phyloP scores from a whole-genome alignment of 2,797 vertebrate genomes.

The Phoeniculus purpureus region DNA sequence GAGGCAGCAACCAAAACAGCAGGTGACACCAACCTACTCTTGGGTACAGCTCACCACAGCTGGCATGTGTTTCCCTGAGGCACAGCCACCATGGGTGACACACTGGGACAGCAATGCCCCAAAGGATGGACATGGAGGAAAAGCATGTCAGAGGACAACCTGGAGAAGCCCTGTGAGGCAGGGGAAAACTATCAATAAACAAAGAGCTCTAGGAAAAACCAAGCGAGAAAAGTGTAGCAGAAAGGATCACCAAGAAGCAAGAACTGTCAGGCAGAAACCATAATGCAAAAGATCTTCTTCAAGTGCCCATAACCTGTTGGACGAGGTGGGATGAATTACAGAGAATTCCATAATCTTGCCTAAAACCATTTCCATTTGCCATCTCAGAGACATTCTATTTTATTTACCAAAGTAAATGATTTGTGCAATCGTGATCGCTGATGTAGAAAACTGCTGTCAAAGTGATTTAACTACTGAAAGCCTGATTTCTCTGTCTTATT shows the following conservation, averaged over 20 bases:
- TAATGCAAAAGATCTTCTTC: accelerated
- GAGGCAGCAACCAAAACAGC: neutral
- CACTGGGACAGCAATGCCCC: accelerated
- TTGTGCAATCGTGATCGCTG: neutral
- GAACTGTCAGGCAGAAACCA: accelerated
- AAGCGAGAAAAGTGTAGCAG: neutral
- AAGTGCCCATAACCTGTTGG: neutral
- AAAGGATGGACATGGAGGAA: neutral
- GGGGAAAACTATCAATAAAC: neutral
- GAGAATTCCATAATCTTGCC: neutral
- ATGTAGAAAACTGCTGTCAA: neutral
- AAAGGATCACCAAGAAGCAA: neutral
- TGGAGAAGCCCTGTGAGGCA: neutral
- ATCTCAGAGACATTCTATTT: neutral
- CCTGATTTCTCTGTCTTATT: neutral
- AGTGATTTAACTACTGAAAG: neutral
- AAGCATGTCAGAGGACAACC: neutral
- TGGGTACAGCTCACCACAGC: neutral
- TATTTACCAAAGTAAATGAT: neutral
- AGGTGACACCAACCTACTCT: accelerated
- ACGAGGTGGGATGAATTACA: neutral
- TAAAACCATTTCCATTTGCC: neutral
- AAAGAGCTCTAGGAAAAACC: neutral
- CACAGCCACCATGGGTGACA: neutral
- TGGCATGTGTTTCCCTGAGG: accelerated